Conservation (phyloP, 2,113 vertebrate genomes). For the Cyprinodon tularosa region DNA sequence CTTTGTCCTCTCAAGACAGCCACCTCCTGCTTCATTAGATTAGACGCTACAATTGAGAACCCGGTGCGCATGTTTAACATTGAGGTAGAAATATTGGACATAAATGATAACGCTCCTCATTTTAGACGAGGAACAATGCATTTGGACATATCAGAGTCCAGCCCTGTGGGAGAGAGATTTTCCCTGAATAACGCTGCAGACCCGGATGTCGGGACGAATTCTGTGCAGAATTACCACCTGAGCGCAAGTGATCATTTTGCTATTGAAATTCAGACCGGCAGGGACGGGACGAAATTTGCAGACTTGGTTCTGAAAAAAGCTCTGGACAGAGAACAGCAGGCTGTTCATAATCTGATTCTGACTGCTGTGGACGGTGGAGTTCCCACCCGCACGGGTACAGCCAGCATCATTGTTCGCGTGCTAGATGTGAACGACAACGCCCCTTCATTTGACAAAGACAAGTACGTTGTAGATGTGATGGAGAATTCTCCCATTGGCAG, state of each 20-base stretch:
- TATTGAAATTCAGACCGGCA: conserved; percentile 68
- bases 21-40: not conserved
- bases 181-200: conserved; percentile 74
- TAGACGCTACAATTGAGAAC: conserved; percentile 11
- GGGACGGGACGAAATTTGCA: conserved; percentile 73
- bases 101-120: conserved; percentile 44
- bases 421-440: conserved; percentile 77
- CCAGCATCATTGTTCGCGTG: conserved; percentile 69
- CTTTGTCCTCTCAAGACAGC: not conserved
- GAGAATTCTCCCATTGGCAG: conserved; percentile 72
- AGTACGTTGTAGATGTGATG: conserved; percentile 58
- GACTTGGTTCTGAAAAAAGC: conserved; percentile 64
- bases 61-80: conserved; percentile 20
- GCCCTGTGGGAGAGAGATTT: conserved; percentile 67
- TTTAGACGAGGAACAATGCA: conserved; percentile 75
- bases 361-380: conserved; percentile 76
- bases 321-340: conserved; percentile 68
- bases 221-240: conserved; percentile 68
- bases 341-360: conserved; percentile 71
- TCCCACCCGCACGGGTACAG: conserved; percentile 72
- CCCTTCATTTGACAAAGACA: conserved; percentile 67
- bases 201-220: conserved; percentile 71
- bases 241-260: conserved; percentile 67
- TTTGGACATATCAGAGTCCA: conserved; percentile 71
- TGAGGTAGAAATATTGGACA: conserved; percentile 15